Evolutionary conservation across 2,888 invertebrate genomes (phyloP).

Genomic region (Archips xylosteana): DNA sequence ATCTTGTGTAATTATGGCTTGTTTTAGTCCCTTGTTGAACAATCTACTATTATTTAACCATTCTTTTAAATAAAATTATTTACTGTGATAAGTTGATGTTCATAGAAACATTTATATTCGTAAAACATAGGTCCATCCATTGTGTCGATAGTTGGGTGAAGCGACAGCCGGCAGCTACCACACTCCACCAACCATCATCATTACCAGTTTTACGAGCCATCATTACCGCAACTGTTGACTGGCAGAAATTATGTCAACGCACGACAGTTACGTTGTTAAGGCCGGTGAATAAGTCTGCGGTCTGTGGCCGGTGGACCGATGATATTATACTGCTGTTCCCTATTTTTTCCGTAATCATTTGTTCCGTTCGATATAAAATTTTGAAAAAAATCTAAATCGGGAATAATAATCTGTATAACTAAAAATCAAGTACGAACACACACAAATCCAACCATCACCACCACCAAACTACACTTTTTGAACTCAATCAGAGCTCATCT

Average conservation of each 20-base stretch:
- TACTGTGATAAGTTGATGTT: too few relatives aligned
- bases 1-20: too few relatives aligned
- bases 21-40: too few relatives aligned
- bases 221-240: slow-evolving; percentile 46
- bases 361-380: slow-evolving; percentile 25
- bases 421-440: too few relatives aligned
- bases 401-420: not conserved
- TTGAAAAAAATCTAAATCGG: not conserved
- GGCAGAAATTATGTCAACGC: slow-evolving; percentile 51
- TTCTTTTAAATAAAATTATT: too few relatives aligned
- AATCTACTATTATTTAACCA: too few relatives aligned
- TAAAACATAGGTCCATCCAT: not conserved
- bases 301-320: slow-evolving; percentile 43
- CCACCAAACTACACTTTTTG: too few relatives aligned
- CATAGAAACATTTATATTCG: not conserved
- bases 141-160: not conserved
- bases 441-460: too few relatives aligned
- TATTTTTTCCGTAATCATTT: slow-evolving; percentile 27
- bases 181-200: slow-evolving; percentile 43
- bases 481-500: too few relatives aligned
- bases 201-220: slow-evolving; percentile 43
- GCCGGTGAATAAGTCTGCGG: slow-evolving; percentile 47
- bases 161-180: slow-evolving; percentile 22
- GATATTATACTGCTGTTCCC: slow-evolving; percentile 25
- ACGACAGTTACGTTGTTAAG: slow-evolving; percentile 49